Evolutionary conservation across 2,888 invertebrate species (phyloP), one percentile per base, ranked within the genome.

Genomic region (Cyclophora punctaria): DNA sequence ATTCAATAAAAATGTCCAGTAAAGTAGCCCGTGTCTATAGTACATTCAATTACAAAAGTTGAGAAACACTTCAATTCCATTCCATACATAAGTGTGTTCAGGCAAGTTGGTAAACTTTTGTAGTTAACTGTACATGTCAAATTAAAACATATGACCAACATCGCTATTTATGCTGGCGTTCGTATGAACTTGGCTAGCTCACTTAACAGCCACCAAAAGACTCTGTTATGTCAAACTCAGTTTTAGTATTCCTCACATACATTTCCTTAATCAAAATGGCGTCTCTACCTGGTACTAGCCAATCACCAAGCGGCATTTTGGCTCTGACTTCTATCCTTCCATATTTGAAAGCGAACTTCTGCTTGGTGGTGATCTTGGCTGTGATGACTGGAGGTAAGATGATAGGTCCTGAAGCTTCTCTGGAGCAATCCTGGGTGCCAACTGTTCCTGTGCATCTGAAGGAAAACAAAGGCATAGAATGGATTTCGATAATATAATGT

Each of bases 341-440:
- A 64, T 93, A 95, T 50, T 90, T 89, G 68, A 95, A 95, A 47
- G 86, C 86, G 67, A 95, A 94, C 6, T 83, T 85, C 42, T 90
- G 82, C 66, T 90, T 92, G 0, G 94, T 93, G 45, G 89, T 90
- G 7, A 95, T 62, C 63, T 92, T 91, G 0, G 91, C 91, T 0
- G 93, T 92, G 50, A 92, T 84, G 45, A 94, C 81, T 1, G 95
- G 95, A 0, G 95, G 94, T 50, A 95, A 71, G 49, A 94, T 93
- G 46, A 88, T 78, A 41, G 86, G 80, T 0, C 89, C 90, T 5
- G 74, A 71, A 0, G 90, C 89, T 49, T 75, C 76, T 4, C 83
- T 82, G 7, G 62, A 60, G 59, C 93, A 93, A 2, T 87, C 78
- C 34, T 55, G 58, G 0, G 80, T 80, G 1, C 86, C 83, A 0